These are phyloP conservation scores for Aleiodes testaceus DNA, from an alignment of 2,888 invertebrate genomes.

Conservation along the genomic window DNA sequence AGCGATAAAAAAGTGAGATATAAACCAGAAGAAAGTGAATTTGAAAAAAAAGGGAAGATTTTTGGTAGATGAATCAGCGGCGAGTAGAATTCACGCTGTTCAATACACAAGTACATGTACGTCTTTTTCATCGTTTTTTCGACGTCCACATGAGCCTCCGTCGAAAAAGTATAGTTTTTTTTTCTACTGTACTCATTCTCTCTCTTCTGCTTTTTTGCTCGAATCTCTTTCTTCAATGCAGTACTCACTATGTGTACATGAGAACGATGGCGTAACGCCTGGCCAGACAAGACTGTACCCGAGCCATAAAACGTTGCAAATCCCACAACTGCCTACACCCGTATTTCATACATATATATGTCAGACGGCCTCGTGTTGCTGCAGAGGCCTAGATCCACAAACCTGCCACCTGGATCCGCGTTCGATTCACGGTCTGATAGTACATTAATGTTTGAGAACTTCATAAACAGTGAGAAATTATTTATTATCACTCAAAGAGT, in stretches of 20 bases:
- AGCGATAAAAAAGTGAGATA: not conserved
- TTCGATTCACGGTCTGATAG: slow-evolving; percentile 48
- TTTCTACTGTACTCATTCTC: slow-evolving; percentile 6
- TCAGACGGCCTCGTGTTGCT: slow-evolving; percentile 36
- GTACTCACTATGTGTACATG: slow-evolving; percentile 4
- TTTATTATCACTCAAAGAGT: not conserved
- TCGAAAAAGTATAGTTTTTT: not conserved
- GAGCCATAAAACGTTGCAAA: slow-evolving; percentile 42
- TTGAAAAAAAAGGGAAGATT: slow-evolving; percentile 5
- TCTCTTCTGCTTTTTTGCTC: not conserved
- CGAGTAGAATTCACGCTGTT: slow-evolving; percentile 4
- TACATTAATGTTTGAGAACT: slow-evolving; percentile 13
- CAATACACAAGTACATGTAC: slow-evolving; percentile 1
- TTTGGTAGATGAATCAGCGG: slow-evolving; percentile 23
- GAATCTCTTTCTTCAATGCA: no score
- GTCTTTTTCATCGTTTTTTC: not conserved
- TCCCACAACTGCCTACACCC: slow-evolving; percentile 31
- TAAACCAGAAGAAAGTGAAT: not conserved
- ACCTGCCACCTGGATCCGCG: slow-evolving; percentile 42
- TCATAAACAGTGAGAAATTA: slow-evolving; percentile 11
- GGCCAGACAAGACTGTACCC: slow-evolving; percentile 32
- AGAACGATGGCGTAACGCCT: slow-evolving; percentile 17
- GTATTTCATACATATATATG: slow-evolving; percentile 2
- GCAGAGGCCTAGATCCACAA: slow-evolving; percentile 44
- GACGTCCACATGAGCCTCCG: not conserved